Conservation (phyloP, 2,113 vertebrate species). For the Psophia crepitans region DNA sequence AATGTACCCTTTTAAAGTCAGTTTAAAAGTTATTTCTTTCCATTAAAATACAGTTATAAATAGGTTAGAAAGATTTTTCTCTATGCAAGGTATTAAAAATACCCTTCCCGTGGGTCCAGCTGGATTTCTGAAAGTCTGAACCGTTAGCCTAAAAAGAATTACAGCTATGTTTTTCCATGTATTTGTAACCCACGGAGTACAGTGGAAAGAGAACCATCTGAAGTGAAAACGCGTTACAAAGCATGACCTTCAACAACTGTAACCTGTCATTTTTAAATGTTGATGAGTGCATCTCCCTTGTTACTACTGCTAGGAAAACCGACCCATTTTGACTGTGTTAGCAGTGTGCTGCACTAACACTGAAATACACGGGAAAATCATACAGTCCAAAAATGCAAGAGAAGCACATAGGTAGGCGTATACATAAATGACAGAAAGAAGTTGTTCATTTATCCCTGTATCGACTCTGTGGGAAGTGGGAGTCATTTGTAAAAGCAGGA, state of each 20-base stretch:
- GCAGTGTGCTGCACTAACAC: neutral
- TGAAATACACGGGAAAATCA: neutral
- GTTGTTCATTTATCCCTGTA: neutral
- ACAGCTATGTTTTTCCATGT: constrained; percentile 13
- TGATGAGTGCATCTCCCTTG: neutral
- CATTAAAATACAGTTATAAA: constrained; percentile 46
- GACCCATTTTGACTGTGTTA: neutral
- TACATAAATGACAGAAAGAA: neutral
- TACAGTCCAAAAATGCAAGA: neutral
- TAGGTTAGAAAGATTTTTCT: constrained; percentile 15
- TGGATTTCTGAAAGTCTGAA: constrained; percentile 37
- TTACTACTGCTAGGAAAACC: neutral
- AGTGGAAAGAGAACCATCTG: constrained; percentile 8
- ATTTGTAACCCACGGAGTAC: neutral
- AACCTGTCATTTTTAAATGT: neutral
- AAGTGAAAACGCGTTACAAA: neutral
- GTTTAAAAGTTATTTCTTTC: constrained; percentile 33
- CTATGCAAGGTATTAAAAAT: constrained; percentile 43
- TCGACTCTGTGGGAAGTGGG: neutral
- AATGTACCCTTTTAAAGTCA: neutral
- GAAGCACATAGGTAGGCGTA: neutral
- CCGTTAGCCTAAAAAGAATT: neutral
- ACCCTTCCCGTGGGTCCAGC: constrained; percentile 4
- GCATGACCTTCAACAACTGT: constrained; percentile 11
- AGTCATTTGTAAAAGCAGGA: neutral